Conservation (phyloP, 2,888 invertebrate species). For the Tortricodes alternella region DNA sequence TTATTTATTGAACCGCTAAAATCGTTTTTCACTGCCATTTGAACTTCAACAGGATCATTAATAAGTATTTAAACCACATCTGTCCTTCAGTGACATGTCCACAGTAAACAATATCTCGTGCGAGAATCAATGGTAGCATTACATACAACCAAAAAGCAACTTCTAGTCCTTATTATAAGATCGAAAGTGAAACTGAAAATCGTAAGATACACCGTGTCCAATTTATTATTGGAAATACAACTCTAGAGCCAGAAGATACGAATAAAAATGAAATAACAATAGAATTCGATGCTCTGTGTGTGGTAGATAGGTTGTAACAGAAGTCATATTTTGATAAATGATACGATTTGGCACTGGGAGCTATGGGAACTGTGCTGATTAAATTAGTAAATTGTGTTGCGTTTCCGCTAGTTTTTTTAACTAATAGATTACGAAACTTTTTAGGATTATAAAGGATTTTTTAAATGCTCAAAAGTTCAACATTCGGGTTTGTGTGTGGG, state of each 20-base stretch:
- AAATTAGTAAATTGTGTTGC: conserved; percentile 43
- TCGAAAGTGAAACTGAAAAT: background rate
- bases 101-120: conserved; percentile 47
- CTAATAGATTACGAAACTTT: conserved; percentile 15
- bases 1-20: conserved; percentile 35
- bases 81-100: conserved; percentile 52
- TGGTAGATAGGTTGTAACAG: conserved; percentile 46
- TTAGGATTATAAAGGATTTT: no score
- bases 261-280: conserved; percentile 1
- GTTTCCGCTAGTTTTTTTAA: conserved; percentile 39
- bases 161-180: background rate
- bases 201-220: background rate
- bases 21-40: conserved; percentile 50
- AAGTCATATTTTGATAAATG: conserved; percentile 56
- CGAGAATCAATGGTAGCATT: background rate
- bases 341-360: conserved; percentile 50
- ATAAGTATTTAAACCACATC: conserved; percentile 67
- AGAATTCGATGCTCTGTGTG: conserved; percentile 39
- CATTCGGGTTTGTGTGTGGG: no score
- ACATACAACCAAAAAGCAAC: background rate
- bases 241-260: background rate
- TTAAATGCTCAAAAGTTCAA: no score
- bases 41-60: conserved; percentile 58
- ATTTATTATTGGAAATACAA: background rate
- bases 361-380: conserved; percentile 57